phyloP scores from a whole-genome alignment of 2,888 invertebrate species.

The Macrophya alboannulata region DNA sequence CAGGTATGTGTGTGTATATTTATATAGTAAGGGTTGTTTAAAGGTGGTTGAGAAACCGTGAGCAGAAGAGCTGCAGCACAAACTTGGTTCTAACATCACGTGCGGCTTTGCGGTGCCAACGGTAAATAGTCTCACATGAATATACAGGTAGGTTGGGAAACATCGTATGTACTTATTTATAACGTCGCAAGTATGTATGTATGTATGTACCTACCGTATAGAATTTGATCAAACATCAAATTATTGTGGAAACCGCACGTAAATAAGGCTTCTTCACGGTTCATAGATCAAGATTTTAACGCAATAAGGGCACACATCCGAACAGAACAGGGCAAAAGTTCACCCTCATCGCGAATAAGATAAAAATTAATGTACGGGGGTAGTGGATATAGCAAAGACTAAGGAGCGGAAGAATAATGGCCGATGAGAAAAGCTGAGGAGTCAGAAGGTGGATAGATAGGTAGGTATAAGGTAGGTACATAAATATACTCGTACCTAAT shows the following conservation, averaged over 20 bases:
- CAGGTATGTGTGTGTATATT: neutral
- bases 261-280: too few species aligned
- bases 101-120: neutral
- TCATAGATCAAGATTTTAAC: too few species aligned
- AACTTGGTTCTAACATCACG: slow-evolving; percentile 29
- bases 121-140: slow-evolving; percentile 22
- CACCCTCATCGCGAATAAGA: too few species aligned
- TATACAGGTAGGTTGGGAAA: neutral
- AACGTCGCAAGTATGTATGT: neutral
- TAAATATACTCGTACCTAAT: slow-evolving; percentile 40
- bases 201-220: neutral
- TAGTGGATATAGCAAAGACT: neutral
- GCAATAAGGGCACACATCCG: too few species aligned
- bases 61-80: slow-evolving; percentile 2
- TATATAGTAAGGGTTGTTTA: neutral
- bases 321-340: too few species aligned
- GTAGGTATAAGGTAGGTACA: neutral
- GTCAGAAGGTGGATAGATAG: neutral
- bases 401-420: neutral
- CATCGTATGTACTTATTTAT: slow-evolving; percentile 2
- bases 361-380: neutral
- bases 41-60: neutral
- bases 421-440: neutral
- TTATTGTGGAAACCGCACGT: too few species aligned
- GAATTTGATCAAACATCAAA: too few species aligned